Evolutionary conservation across 2,113 vertebrate species (phyloP), one percentile per base, ranked within the genome.

Genomic region (Megalops atlanticus): DNA sequence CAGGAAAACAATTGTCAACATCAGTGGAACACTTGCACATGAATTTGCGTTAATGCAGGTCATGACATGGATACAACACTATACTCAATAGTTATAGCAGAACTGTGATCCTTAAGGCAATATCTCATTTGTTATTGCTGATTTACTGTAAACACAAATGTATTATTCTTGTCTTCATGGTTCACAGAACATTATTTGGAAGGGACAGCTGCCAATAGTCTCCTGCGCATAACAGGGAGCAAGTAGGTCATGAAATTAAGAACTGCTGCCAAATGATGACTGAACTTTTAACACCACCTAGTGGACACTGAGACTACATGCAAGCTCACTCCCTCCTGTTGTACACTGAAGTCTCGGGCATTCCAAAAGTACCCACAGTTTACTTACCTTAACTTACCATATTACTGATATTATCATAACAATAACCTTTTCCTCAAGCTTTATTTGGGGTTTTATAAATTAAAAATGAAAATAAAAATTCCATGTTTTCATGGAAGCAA

Each of bases 231-330:
- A 38, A 71, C 14, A 38, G 70, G 33, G 38, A 39, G 15, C 15
- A 4, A 6, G 58, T 64, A 11, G 58, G n/a, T 64, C 27, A 4
- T 14, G 14, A 45, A 45, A 31, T 12, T 18, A 72, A 38, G 5
- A 72, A 38, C 35, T 38, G 35, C 21, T 39, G 16, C 16, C 70
- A 72, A 3, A 39, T 3, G 21, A 39, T 36, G 35, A 72, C 33
- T 36, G 69, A 33, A 71, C 33, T 72, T 76, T 12, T 43, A 45
- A 16, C 27, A n/a, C 74, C 74, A 76, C 41, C 74, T 76, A 76
- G 74, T 45, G 74, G 74, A 45, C 12, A 31, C 15, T 27, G 2
- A 64, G n/a, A 64, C n/a, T 31, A 64, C 24, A 64, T 3, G n/a
- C n/a, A 10, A 58, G 21, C 52, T 58, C 47, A 49, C 12, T n/a